Base-by-base conservation (phyloP, 1,140 invertebrate genomes). In the Spodoptera frugiperda region DNA sequence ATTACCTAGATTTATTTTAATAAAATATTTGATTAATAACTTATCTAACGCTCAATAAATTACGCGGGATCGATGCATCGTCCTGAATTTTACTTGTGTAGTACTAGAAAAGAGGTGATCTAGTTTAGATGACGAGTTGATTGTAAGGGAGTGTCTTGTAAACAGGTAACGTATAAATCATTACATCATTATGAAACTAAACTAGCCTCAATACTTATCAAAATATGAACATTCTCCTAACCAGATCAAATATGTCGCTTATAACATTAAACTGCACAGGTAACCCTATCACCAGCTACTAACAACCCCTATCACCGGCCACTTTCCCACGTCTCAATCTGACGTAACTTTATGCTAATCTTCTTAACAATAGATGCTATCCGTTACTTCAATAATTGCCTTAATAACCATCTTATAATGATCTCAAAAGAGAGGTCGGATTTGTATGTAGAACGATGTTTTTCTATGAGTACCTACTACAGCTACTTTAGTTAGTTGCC, bases 351-450 rank as follows among this genome's bases (percentile, higher is more conserved):
- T 81, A 86, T 87, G 82, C 84, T 89, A 91, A 93, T 91, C 82
- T 84, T 80, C 76, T 63, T 76, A 77, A 89, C 84, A 89, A 91
- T 88, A 86, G 84, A 83, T 79, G 77, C 79, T 81, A 82, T 78
- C 80, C 72, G 81, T 77, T 80, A 89, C 86, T 85, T 84, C 85
- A 82, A 91, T 93, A 93, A 93, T 92, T 93, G 85, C 84, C 86
- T 87, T 88, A 91, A 92, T 93, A 90, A 87, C 85, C 80, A 82
- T 78, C 83, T 76, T 86, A 86, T 88, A 89, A 90, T 89, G 85
- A 89, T 88, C 91, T 90, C 90, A 91, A 91, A 91, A 89, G 80
- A 87, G 84, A 90, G 88, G 88, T 92, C 91, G 92, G 88, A 87
- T 83, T 85, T 82, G 83, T 82, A 87, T 89, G 87, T 82, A 84